A percentile compares a stretch with the other conserved stretches of the same genome.
Conservation (phyloP, 2,888 invertebrate species). For the Troides aeacus region DNA sequence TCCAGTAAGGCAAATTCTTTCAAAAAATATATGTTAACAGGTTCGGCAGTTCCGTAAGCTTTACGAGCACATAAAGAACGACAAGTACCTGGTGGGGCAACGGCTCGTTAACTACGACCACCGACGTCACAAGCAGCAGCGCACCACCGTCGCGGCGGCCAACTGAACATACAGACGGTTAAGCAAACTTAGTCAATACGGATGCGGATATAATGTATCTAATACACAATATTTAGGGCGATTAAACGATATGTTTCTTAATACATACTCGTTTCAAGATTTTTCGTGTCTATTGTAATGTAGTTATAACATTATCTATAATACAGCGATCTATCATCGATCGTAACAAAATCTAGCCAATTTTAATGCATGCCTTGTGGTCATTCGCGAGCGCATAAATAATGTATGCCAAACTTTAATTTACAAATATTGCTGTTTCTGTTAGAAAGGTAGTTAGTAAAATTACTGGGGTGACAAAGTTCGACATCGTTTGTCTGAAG, state of each 20-base stretch:
- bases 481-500: neutral
- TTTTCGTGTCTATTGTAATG: neutral
- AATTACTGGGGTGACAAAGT: no score
- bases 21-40: conserved; percentile 69
- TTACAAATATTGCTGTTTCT: no score
- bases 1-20: neutral
- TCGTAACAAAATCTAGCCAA: neutral
- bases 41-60: conserved; percentile 95
- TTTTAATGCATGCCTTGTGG: neutral
- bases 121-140: conserved; percentile 81
- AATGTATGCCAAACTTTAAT: neutral
- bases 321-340: neutral
- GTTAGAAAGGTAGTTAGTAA: no score
- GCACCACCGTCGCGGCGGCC: conserved; percentile 46
- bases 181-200: conserved; percentile 1
- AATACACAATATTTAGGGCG: neutral
- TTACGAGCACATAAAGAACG: conserved; percentile 99
- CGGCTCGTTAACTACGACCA: conserved; percentile 98
- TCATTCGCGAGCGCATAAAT: neutral
- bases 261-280: neutral
- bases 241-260: neutral
- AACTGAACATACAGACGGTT: conserved; percentile 45
- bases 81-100: conserved; percentile 98
- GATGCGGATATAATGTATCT: neutral
- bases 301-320: neutral